Base-by-base conservation (phyloP, 2,113 vertebrate genomes). In the Leptobrachium leishanense region DNA sequence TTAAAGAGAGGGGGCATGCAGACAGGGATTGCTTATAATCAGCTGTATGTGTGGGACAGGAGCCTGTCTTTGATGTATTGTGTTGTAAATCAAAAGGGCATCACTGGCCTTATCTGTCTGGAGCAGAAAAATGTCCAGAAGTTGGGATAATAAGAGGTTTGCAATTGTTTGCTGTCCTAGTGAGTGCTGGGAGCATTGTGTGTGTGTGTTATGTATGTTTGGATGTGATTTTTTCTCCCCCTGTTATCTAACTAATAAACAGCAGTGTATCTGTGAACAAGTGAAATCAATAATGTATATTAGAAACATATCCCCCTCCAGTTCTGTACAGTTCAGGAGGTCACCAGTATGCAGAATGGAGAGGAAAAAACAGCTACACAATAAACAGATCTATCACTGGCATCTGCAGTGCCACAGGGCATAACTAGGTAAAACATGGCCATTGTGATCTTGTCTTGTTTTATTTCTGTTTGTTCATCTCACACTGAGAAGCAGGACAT, bases 231-330 rank as follows among this genome's bases (percentile, higher is more conserved):
- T 31, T 31, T 31, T 31, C 20, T 67, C 46, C 15, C 13, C 62
- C 43, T 65, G 57, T 66, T 68, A 68, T 68, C 50, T 74, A 43
- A 41, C 66, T 80, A 59, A 74, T 80, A 80, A 68, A 73, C 63
- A 59, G 70, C 40, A 44, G 50, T 5, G 41, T 40, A 67, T 69
- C 77, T 55, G 77, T 13, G 50, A 66, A 79, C 70, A 79, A 68
- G 71, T 12, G n/a, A 42, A 80, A 80, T 80, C 71, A 80, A 80
- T 80, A 80, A 80, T 80, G 77, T 50, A 80, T 80, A 59, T 68
- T 43, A 80, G 62, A 74, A 68, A 72, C 71, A 66, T 43, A 55
- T 12, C 68, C 77, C 69, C 9, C 12, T 74, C 68, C 66, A 74
- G 71, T 55, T 20, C n/a, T 44, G 63, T 46, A 76, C 53, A 62